phyloP scores from a whole-genome alignment of 2,113 vertebrate genomes.

The Notarius quadriscutis region DNA sequence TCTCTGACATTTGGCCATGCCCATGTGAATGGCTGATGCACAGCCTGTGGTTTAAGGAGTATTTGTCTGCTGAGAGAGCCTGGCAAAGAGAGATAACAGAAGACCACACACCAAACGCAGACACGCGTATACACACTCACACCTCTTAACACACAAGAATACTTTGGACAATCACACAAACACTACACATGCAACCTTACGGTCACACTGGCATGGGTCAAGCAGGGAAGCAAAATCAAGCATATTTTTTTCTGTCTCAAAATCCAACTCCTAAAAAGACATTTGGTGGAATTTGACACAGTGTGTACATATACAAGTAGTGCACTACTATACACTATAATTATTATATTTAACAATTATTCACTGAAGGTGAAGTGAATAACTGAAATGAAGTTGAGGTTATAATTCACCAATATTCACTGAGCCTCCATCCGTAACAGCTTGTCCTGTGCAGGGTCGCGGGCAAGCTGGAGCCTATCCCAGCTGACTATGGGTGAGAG shows the following conservation, averaged over 20 bases:
- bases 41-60: conserved; percentile 73
- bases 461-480: too few relatives aligned
- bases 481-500: too few relatives aligned
- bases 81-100: conserved; percentile 73
- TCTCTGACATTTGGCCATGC: conserved; percentile 67
- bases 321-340: background rate
- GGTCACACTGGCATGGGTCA: conserved; percentile 12
- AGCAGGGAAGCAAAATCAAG: conserved; percentile 44
- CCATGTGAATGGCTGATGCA: conserved; percentile 69
- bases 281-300: background rate
- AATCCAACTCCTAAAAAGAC: background rate
- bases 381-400: too few relatives aligned
- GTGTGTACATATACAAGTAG: background rate
- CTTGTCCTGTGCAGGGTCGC: too few relatives aligned
- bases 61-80: conserved; percentile 65
- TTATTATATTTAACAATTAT: background rate
- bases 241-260: background rate
- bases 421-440: too few relatives aligned
- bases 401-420: too few relatives aligned
- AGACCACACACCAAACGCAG: conserved; percentile 36
- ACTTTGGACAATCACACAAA: conserved; percentile 16
- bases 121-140: conserved; percentile 43
- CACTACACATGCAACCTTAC: conserved; percentile 11
- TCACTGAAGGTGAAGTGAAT: too few relatives aligned
- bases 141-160: conserved; percentile 21